phyloP scores from a whole-genome alignment of 2,888 invertebrate species.

The Platerodrilus igneus region DNA sequence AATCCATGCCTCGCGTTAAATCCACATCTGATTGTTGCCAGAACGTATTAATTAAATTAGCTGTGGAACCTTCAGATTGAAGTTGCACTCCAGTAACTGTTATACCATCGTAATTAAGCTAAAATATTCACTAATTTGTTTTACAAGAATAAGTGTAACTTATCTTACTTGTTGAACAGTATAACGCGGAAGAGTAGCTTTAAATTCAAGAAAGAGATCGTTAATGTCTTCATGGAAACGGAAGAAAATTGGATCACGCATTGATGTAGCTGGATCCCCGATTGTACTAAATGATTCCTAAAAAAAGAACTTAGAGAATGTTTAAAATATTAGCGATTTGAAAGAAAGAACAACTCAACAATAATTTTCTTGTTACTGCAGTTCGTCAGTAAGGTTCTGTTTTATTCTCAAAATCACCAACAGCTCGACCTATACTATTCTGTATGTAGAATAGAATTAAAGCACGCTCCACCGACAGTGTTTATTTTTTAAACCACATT shows the following conservation, averaged over 20 bases:
- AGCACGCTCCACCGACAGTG: no score
- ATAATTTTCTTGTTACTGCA: no score
- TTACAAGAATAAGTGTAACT: neutral
- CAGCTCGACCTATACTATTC: no score
- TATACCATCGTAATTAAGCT: slow-evolving; percentile 60
- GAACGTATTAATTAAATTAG: slow-evolving; percentile 59
- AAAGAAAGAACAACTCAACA: no score
- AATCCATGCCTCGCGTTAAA: slow-evolving; percentile 71
- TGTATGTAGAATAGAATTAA: no score
- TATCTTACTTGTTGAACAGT: slow-evolving; percentile 50
- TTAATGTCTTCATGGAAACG: slow-evolving; percentile 76
- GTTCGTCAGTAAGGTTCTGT: no score
- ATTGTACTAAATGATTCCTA: slow-evolving; percentile 75
- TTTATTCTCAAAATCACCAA: no score
- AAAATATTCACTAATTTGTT: slow-evolving; percentile 23
- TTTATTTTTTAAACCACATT: no score
- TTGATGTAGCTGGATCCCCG: slow-evolving; percentile 75
- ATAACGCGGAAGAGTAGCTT: slow-evolving; percentile 63
- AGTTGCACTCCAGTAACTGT: slow-evolving; percentile 55
- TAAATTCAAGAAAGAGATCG: slow-evolving; percentile 69
- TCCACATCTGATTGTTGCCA: slow-evolving; percentile 75
- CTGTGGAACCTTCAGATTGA: slow-evolving; percentile 47
- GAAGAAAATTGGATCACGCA: slow-evolving; percentile 81
- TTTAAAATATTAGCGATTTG: no score
- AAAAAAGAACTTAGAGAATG: no score